Conservation (phyloP, 2,797 vertebrate species). For the Phrynocephalus forsythii region DNA sequence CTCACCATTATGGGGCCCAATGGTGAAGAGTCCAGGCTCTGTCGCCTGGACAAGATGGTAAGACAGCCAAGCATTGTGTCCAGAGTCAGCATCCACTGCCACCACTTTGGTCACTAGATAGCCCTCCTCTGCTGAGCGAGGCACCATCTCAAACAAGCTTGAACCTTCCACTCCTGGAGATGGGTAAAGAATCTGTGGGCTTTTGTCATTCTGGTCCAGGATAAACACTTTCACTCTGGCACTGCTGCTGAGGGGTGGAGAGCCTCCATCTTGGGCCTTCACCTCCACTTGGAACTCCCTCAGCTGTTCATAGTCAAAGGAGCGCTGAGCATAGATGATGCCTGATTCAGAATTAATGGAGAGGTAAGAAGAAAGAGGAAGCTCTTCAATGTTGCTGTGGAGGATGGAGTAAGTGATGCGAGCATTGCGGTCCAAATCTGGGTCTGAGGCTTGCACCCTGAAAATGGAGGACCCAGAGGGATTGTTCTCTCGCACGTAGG, state of each 20-base stretch:
- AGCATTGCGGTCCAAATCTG: constrained; percentile 27
- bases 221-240: constrained; percentile 62
- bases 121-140: constrained; percentile 64
- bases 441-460: constrained; percentile 75
- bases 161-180: constrained; percentile 64
- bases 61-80: constrained; percentile 84
- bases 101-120: constrained; percentile 75
- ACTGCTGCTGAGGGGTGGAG: constrained; percentile 49
- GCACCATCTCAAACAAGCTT: constrained; percentile 71
- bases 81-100: constrained; percentile 83
- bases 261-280: constrained; percentile 75
- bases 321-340: constrained; percentile 80
- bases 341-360: constrained; percentile 80
- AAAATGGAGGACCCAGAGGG: constrained; percentile 76
- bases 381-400: constrained; percentile 75
- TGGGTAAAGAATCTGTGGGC: constrained; percentile 70
- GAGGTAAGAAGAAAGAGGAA: constrained; percentile 71
- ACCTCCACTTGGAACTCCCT: constrained; percentile 67
- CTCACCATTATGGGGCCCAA: constrained; percentile 70
- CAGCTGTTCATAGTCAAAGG: constrained; percentile 79
- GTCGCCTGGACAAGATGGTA: constrained; percentile 81
- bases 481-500: constrained; percentile 81
- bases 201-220: constrained; percentile 72
- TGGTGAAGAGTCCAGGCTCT: constrained; percentile 77
- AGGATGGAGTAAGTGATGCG: constrained; percentile 66